Evolutionary conservation across 2,888 invertebrate genomes (phyloP).

Genomic region (Neria commutata): DNA sequence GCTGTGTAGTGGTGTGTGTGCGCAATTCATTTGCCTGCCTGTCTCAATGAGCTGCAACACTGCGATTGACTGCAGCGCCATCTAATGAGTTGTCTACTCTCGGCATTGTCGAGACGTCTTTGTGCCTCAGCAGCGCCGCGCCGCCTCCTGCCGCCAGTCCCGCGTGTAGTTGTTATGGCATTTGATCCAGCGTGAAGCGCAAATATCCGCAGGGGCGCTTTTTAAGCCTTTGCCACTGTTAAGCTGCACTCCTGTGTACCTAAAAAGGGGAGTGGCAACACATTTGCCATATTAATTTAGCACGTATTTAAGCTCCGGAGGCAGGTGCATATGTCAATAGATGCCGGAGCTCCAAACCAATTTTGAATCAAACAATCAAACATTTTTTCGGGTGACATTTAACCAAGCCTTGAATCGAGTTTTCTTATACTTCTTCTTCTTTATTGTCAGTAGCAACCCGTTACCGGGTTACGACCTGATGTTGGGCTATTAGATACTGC

Average conservation of each 20-base stretch:
- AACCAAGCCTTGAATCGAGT: no score
- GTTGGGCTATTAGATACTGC: no score
- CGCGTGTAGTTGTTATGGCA: neutral
- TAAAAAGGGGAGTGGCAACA: neutral
- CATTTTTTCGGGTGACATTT: no score
- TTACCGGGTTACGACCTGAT: no score
- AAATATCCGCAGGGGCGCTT: slow-evolving; percentile 11
- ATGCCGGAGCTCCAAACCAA: no score
- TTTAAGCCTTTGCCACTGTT: slow-evolving; percentile 3
- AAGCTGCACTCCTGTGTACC: no score
- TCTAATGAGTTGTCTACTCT: neutral
- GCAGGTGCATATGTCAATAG: no score
- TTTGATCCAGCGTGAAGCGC: slow-evolving; percentile 7
- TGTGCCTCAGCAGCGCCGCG: neutral
- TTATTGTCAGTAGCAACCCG: no score
- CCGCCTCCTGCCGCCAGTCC: neutral
- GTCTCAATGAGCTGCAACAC: neutral
- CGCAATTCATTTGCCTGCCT: neutral
- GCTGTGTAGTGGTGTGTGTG: neutral
- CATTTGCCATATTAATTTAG: neutral
- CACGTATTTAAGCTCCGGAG: no score
- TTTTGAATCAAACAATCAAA: no score
- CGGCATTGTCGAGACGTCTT: neutral
- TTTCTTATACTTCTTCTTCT: no score
- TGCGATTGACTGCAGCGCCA: neutral